Percentiles rank a stretch among this genome's conserved stretches.
Conservation (phyloP, 2,113 vertebrate genomes). For the Lepisosteus oculatus region DNA sequence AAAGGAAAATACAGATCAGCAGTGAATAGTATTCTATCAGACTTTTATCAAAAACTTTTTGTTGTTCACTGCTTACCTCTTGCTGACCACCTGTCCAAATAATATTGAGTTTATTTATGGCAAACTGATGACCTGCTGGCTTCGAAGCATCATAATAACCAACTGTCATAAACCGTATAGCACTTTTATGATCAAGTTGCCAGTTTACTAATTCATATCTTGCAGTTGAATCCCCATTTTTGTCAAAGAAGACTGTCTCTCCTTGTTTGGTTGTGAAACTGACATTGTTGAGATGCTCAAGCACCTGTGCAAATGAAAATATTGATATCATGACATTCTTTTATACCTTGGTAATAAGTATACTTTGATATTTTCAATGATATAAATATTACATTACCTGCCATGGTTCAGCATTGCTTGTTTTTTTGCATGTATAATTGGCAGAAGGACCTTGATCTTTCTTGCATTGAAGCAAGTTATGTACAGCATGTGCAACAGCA, state of each 20-base stretch:
- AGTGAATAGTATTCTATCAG: too few relatives aligned
- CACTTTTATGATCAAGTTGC: neutral
- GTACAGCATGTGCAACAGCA: conserved; percentile 11
- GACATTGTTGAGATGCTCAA: neutral
- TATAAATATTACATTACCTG: conserved; percentile 6
- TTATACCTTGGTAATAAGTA: too few relatives aligned
- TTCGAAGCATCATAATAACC: conserved; percentile 1
- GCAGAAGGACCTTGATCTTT: neutral
- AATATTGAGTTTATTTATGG: conserved; percentile 5
- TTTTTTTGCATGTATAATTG: neutral
- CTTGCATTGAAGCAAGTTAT: conserved; percentile 14
- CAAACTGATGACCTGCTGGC: conserved; percentile 1
- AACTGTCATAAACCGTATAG: neutral
- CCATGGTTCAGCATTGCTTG: conserved; percentile 12
- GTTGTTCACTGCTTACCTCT: too few relatives aligned
- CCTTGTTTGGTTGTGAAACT: conserved; percentile 4
- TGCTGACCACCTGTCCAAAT: neutral
- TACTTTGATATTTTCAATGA: too few relatives aligned
- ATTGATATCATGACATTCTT: neutral
- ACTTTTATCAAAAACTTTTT: too few relatives aligned
- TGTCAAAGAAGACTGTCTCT: conserved; percentile 7
- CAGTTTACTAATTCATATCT: conserved; percentile 16
- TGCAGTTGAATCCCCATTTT: conserved; percentile 12
- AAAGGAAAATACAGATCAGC: too few relatives aligned
- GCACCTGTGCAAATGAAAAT: neutral